Conservation (phyloP, 2,113 vertebrate genomes). For the Anolis carolinensis region DNA sequence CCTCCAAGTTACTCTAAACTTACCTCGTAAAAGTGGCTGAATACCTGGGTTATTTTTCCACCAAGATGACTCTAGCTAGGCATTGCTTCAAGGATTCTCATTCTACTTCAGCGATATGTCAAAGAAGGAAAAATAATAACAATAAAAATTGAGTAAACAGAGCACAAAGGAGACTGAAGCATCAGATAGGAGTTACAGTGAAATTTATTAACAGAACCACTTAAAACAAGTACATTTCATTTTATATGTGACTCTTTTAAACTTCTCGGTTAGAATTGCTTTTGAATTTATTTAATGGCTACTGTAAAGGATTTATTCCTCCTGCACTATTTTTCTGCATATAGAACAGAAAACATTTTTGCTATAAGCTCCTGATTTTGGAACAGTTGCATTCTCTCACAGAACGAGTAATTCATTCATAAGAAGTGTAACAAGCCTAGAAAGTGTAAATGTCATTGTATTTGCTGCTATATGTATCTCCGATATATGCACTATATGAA, state of each 20-base stretch:
- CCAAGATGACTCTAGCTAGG: constrained; percentile 39
- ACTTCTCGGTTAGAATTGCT: constrained; percentile 36
- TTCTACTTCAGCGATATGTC: constrained; percentile 58
- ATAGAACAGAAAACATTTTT: constrained; percentile 29
- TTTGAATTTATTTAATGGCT: constrained; percentile 45
- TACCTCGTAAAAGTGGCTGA: constrained; percentile 78
- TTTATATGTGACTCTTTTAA: constrained; percentile 11
- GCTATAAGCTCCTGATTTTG: constrained; percentile 25
- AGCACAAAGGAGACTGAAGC: constrained; percentile 65
- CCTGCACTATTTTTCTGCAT: constrained; percentile 38
- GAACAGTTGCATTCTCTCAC: constrained; percentile 31
- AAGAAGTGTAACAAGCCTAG: constrained; percentile 43
- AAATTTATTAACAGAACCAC: constrained; percentile 41
- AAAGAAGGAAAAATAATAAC: constrained; percentile 15
- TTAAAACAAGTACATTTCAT: constrained; percentile 34
- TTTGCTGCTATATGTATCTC: constrained; percentile 59
- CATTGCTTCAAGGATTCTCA: constrained; percentile 42
- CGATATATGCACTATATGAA: constrained; percentile 67
- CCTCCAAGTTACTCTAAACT: constrained; percentile 98
- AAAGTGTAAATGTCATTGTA: constrained; percentile 54
- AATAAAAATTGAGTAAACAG: constrained; percentile 36
- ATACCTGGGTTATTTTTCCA: constrained; percentile 28
- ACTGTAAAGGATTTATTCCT: constrained; percentile 40
- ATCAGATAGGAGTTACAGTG: constrained; percentile 40
- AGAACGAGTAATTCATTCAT: constrained; percentile 46